phyloP scores from a whole-genome alignment of 2,888 invertebrate species.

The Amphimallon solstitiale region DNA sequence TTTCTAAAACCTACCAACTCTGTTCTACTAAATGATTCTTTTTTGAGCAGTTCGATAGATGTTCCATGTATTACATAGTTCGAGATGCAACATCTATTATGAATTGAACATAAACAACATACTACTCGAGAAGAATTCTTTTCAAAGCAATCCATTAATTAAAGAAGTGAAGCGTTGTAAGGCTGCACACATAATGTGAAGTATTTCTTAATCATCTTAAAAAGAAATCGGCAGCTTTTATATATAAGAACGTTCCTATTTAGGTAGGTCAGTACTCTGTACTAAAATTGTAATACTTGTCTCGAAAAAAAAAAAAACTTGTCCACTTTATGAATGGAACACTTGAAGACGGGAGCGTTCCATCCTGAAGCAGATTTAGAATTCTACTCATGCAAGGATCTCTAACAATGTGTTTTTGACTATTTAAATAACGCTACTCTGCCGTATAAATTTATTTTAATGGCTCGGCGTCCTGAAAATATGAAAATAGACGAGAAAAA shows the following conservation, averaged over 20 bases:
- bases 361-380: slow-evolving; percentile 25
- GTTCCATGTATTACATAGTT: background rate
- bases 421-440: slow-evolving; percentile 37
- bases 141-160: slow-evolving; percentile 12
- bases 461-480: slow-evolving; percentile 30
- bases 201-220: slow-evolving; percentile 30
- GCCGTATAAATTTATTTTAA: slow-evolving; percentile 40
- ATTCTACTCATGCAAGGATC: slow-evolving; percentile 34
- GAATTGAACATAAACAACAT: slow-evolving; percentile 10
- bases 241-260: slow-evolving; percentile 11
- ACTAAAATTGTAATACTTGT: slow-evolving; percentile 32
- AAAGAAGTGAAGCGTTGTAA: background rate
- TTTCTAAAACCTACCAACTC: too few relatives aligned
- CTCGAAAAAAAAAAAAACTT: slow-evolving; percentile 10
- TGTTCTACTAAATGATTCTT: too few relatives aligned
- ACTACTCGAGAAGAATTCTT: background rate
- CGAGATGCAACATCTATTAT: background rate
- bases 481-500: slow-evolving; percentile 23
- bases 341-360: slow-evolving; percentile 24
- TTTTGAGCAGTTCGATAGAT: too few relatives aligned
- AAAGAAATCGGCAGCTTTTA: slow-evolving; percentile 17
- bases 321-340: slow-evolving; percentile 37
- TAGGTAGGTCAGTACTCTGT: slow-evolving; percentile 33
- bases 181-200: slow-evolving; percentile 14
- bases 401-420: slow-evolving; percentile 40